A percentile compares a stretch with the other conserved stretches of the same genome.
These are phyloP conservation scores for Aporophyla lueneburgensis DNA, from an alignment of 2,888 invertebrate genomes.

Conservation along the genomic window DNA sequence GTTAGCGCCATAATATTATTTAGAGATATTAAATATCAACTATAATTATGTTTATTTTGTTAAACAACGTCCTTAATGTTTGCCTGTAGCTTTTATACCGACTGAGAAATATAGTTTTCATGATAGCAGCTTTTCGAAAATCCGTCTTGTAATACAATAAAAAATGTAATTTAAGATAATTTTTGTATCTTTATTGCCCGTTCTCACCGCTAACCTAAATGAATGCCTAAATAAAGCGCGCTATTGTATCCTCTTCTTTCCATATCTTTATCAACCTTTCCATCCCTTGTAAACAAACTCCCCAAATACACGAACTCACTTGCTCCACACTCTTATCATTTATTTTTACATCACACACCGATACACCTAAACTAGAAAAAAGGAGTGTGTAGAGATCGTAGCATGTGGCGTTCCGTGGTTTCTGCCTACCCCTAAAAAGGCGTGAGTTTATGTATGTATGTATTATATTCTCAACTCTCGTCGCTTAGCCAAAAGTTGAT, in stretches of 20 bases:
- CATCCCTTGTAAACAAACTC: too few relatives aligned
- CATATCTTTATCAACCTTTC: too few relatives aligned
- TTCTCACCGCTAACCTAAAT: background rate
- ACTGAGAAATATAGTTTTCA: constrained; percentile 31
- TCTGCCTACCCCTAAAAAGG: too few relatives aligned
- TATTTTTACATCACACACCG: too few relatives aligned
- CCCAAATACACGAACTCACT: too few relatives aligned
- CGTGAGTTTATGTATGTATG: too few relatives aligned
- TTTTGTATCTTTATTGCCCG: background rate
- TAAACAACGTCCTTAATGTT: background rate
- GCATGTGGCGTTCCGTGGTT: too few relatives aligned
- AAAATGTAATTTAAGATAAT: background rate
- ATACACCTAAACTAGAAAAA: too few relatives aligned
- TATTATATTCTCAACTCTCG: background rate
- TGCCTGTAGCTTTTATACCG: constrained; percentile 43
- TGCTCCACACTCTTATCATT: too few relatives aligned
- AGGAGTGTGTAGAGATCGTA: too few relatives aligned
- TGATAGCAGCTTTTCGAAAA: constrained; percentile 21
- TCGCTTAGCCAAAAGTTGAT: background rate
- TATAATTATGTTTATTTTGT: constrained; percentile 20
- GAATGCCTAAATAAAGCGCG: background rate
- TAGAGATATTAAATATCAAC: constrained; percentile 36
- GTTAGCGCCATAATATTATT: constrained; percentile 51
- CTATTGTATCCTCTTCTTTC: too few relatives aligned
- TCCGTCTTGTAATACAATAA: background rate